These are phyloP conservation scores for Sipha flava DNA, from an alignment of 1,140 invertebrate genomes.

Conservation along the genomic window DNA sequence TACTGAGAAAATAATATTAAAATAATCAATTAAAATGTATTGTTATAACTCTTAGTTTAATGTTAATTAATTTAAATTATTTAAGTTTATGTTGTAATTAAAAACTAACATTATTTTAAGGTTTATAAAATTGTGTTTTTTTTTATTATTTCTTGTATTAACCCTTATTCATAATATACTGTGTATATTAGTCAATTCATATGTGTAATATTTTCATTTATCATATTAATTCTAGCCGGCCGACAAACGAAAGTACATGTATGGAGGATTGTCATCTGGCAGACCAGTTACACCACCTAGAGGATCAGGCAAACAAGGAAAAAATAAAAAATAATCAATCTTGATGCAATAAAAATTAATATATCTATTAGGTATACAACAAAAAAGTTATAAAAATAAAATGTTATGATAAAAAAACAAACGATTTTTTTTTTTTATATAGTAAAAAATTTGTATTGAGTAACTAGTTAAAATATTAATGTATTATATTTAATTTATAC, in stretches of 20 bases:
- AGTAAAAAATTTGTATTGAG: conserved; percentile 7
- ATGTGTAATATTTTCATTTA: too few species aligned
- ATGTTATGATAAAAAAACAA: conserved; percentile 16
- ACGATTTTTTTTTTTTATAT: conserved; percentile 10
- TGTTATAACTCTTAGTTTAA: too few species aligned
- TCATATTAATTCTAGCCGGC: conserved; percentile 59
- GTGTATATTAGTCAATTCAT: too few species aligned
- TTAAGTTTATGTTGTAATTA: too few species aligned
- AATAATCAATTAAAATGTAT: too few species aligned
- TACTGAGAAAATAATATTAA: too few species aligned
- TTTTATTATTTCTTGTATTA: too few species aligned
- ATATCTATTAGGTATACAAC: conserved; percentile 5
- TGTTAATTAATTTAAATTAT: too few species aligned
- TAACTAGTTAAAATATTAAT: conserved; percentile 24
- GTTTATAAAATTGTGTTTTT: too few species aligned
- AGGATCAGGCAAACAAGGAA: conserved; percentile 76
- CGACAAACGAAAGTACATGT: conserved; percentile 98
- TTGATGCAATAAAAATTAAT: conserved; percentile 17
- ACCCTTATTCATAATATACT: too few species aligned
- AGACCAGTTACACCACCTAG: conserved; percentile 83
- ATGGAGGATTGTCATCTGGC: conserved; percentile 70
- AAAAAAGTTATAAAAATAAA: conserved; percentile 14
- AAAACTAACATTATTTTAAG: too few species aligned
- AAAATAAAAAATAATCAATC: conserved; percentile 52
- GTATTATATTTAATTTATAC: conserved; percentile 25